Percentiles rank a stretch among this genome's conserved stretches.
phyloP scores from a whole-genome alignment of 2,797 vertebrate genomes.

The Arvicola amphibius region DNA sequence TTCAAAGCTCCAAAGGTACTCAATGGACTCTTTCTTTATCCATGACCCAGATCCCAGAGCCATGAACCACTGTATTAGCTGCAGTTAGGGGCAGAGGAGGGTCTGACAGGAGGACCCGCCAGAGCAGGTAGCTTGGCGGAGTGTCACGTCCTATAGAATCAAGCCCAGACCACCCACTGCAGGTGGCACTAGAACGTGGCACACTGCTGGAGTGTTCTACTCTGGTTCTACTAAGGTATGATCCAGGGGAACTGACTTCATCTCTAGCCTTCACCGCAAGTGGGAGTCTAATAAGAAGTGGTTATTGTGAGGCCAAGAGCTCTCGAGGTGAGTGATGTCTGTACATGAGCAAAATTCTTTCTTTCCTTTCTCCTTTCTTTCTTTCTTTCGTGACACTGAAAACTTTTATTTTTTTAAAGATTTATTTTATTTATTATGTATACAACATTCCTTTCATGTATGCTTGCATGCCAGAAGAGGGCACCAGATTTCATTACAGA shows the following conservation, averaged over 20 bases:
- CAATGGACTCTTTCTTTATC: neutral
- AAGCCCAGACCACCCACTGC: neutral
- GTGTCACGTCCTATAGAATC: neutral
- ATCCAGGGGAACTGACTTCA: neutral
- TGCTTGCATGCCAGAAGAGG: no score
- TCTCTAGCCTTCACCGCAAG: neutral
- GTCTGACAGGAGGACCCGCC: neutral
- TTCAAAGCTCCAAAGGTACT: neutral
- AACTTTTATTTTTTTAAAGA: no score
- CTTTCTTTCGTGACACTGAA: no score
- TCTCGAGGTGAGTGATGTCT: neutral
- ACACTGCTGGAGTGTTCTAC: neutral
- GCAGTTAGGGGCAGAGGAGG: neutral
- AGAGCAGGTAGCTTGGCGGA: neutral
- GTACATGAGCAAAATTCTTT: neutral
- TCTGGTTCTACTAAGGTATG: neutral
- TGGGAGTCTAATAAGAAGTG: neutral
- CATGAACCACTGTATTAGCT: neutral
- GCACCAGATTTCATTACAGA: no score
- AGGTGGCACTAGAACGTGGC: rapidly evolving
- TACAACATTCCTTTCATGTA: no score
- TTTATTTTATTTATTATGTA: no score
- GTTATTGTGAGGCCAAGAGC: neutral
- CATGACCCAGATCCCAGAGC: neutral
- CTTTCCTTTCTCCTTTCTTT: neutral